Base-by-base conservation (phyloP, 2,797 vertebrate species). In the Sebastes iracundus region DNA sequence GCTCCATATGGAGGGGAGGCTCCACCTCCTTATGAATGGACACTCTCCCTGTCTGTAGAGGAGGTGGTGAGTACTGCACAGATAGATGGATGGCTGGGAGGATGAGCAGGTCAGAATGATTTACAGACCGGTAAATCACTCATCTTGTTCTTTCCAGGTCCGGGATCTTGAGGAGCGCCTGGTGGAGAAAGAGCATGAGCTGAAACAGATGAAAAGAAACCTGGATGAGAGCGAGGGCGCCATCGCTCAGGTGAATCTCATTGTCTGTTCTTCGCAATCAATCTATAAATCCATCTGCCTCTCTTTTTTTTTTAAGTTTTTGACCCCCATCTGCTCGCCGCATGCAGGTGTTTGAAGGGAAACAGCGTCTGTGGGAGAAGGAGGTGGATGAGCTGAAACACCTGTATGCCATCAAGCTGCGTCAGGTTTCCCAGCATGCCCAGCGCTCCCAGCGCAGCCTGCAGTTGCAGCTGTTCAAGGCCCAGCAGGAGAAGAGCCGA, bases 321-420 rank as follows among this genome's bases (percentile, higher is more conserved):
- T 83, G 42, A 81, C 77, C 72, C 58, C 27, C 64, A 76, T 82
- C 56, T 61, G 74, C 62, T 84, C 10, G 0, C 22, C 23, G 3
- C 67, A 55, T 38, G 70, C 93, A 99, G 98, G 97, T 96, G 12
- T 97, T 98, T 77, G 98, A 99, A 87, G 98, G 97, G 75, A 99
- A 98, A 91, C 98, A 99, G 95, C 96, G 97, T 59, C 92, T 99
- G 80, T 99, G 98, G 98, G 96, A 98, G 95, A 97, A 97, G 0
- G 97, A 98, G 89, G 95, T 99, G 82, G 95, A 97, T 1, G 98
- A 99, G 88, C 96, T 99, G 85, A 99, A 98, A 93, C 96, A 96
- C 72, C 96, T 99, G 77, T 99, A 99, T 4, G 87, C 96, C 27
- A 95, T 96, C 30, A 96, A 98, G 93, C 95, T 99, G 88, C 97